Evolutionary conservation across 2,888 invertebrate species (phyloP).

Genomic region (Calameuta filiformis): DNA sequence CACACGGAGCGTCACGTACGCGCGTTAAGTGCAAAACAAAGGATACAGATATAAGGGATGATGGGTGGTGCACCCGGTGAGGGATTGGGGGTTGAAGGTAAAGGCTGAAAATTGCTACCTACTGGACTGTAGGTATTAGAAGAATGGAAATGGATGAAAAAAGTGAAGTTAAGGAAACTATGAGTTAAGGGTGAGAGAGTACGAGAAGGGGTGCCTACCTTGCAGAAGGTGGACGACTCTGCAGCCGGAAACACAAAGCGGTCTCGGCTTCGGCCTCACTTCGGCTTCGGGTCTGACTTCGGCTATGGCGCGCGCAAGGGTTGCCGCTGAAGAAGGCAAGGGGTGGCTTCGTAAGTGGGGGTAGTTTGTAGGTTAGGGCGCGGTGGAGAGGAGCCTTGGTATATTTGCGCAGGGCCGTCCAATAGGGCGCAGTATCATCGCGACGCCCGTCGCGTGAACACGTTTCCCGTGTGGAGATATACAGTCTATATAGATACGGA

Average conservation of each 20-base stretch:
- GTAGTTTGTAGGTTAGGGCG: conserved; percentile 26
- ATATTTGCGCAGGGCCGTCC: conserved; percentile 65
- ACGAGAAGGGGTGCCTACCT: not conserved
- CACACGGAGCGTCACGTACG: not conserved
- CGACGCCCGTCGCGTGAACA: conserved; percentile 62
- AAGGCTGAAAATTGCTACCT: not conserved
- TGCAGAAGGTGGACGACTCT: not conserved
- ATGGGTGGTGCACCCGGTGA: not conserved
- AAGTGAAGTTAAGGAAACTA: not conserved
- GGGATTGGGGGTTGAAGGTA: not conserved
- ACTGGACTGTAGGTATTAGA: not conserved
- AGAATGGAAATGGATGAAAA: not conserved
- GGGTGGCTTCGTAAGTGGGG: conserved; percentile 28
- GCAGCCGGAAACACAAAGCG: conserved; percentile 19
- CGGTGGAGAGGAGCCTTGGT: conserved; percentile 61
- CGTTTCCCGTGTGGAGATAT: conserved; percentile 17
- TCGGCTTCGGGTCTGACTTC: conserved; percentile 1
- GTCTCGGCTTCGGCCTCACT: not conserved
- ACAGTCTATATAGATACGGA: not conserved
- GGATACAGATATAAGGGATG: not conserved
- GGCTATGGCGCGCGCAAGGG: conserved; percentile 16
- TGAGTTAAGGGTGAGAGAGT: not conserved
- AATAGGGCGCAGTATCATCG: conserved; percentile 66
- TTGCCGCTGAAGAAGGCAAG: conserved; percentile 13
- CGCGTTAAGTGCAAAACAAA: not conserved